These are phyloP conservation scores for Hermaeophaga mercurialis DNA, from an alignment of 2,888 invertebrate genomes.

Conservation along the genomic window DNA sequence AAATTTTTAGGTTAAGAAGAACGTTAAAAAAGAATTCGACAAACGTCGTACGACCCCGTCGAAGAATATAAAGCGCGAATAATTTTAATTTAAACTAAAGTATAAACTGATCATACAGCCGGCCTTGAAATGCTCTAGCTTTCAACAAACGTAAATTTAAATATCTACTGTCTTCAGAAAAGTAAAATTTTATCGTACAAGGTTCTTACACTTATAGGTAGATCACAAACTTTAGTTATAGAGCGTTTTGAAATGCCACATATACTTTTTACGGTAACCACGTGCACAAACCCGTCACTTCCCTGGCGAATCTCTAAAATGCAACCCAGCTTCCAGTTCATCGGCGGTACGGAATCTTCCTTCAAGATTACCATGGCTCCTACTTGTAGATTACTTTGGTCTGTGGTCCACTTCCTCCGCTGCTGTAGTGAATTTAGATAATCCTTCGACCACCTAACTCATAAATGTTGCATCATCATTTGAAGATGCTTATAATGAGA, in stretches of 20 bases:
- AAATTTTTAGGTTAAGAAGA: no score
- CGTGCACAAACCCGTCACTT: neutral
- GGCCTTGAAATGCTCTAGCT: no score
- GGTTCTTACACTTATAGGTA: no score
- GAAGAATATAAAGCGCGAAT: no score
- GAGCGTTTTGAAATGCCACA: neutral
- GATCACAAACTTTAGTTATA: neutral
- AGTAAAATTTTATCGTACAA: no score
- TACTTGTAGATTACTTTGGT: neutral
- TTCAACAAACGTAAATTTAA: no score
- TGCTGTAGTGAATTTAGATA: neutral
- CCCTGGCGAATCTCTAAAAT: neutral
- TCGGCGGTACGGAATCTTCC: neutral
- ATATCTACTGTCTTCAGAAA: no score
- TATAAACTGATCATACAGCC: no score
- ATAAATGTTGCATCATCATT: conserved; percentile 19
- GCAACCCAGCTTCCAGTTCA: conserved; percentile 1
- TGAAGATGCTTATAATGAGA: conserved; percentile 7
- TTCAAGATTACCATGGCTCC: neutral
- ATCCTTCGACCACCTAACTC: conserved; percentile 13
- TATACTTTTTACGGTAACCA: conserved; percentile 1
- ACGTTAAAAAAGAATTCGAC: no score
- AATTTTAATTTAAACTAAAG: no score
- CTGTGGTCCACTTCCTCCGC: neutral
- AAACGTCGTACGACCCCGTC: no score